A percentile compares a stretch with the other conserved stretches of the same genome.
These are phyloP conservation scores for Nibea albiflora DNA, from an alignment of 2,113 vertebrate genomes.

Conservation along the genomic window DNA sequence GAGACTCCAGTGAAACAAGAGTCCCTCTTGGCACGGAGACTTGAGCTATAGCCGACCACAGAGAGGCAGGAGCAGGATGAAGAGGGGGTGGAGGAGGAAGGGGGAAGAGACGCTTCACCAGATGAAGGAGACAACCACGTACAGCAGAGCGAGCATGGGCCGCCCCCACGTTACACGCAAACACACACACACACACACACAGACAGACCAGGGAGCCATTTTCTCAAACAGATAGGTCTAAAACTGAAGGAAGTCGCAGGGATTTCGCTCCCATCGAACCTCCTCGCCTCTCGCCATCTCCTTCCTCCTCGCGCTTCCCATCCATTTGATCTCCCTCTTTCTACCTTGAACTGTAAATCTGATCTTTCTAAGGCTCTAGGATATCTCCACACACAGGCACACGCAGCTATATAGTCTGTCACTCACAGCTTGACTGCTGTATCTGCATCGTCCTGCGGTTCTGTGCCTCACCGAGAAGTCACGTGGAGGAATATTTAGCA, in stretches of 20 bases:
- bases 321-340: conserved; percentile 54
- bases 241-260: conserved; percentile 42
- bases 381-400: conserved; percentile 57
- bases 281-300: conserved; percentile 18
- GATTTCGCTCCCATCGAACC: conserved; percentile 37
- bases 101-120: conserved; percentile 34
- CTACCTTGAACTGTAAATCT: conserved; percentile 53
- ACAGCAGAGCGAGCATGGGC: conserved; percentile 37
- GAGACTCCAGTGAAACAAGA: conserved; percentile 67
- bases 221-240: conserved; percentile 53
- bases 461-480: conserved; percentile 33
- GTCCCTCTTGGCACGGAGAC: conserved; percentile 75
- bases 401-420: conserved; percentile 51
- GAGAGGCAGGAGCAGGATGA: conserved; percentile 37
- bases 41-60: conserved; percentile 52
- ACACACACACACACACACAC: conserved; percentile 28
- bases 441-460: conserved; percentile 41
- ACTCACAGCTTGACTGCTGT: conserved; percentile 45
- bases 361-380: conserved; percentile 59
- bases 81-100: conserved; percentile 31
- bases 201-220: conserved; percentile 51
- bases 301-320: conserved; percentile 19
- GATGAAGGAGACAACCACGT: conserved; percentile 54
- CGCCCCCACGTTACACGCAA: conserved; percentile 6
- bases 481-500: conserved; percentile 66